Base-by-base conservation (phyloP, 2,113 vertebrate species). In the Zeus faber region DNA sequence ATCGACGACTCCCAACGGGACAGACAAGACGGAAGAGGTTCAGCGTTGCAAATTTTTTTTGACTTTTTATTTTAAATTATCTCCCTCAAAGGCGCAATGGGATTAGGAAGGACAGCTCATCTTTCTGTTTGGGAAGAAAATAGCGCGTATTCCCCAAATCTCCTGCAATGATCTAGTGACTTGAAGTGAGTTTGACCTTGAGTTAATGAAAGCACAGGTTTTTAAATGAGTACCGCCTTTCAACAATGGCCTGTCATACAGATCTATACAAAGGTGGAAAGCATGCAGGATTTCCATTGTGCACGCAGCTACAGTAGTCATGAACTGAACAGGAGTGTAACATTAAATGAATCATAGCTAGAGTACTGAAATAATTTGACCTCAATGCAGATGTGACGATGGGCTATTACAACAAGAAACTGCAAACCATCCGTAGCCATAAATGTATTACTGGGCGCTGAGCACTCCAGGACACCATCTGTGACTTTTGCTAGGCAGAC, bases 381-480 rank as follows among this genome's bases (percentile, higher is more conserved):
- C 62, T 70, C 62, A 54, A 65, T 21, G 72, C 55, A 37, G 33
- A 57, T 69, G 58, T 54, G 75, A 71, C 65, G 74, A 82, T 79
- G 77, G 80, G 72, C 72, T 69, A 63, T 69, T 13, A 37, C 11
- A 4, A 37, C 33, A 9, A 9, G 27, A 29, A 65, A 61, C 58
- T 48, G 45, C 40, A 20, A 45, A 71, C 23, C 52, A 27, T 23
- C 31, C 44, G 2, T 6, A 52, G 53, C 61, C 46, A 53, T 46
- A 49, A 58, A 58, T 54, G 49, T 29, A 67, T 76, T 68, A 66
- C 61, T 60, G 40, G 64, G 63, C 26, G 49, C 37, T n/a, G 50
- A 65, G 70, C 53, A 69, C 57, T 56, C 44, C 61, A 60, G 50
- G 70, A 66, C 55, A 13, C 62, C 70, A 71, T 76, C 62, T 72